These are phyloP conservation scores for Uropetala carovei DNA, from an alignment of 2,888 invertebrate species.

Conservation along the genomic window DNA sequence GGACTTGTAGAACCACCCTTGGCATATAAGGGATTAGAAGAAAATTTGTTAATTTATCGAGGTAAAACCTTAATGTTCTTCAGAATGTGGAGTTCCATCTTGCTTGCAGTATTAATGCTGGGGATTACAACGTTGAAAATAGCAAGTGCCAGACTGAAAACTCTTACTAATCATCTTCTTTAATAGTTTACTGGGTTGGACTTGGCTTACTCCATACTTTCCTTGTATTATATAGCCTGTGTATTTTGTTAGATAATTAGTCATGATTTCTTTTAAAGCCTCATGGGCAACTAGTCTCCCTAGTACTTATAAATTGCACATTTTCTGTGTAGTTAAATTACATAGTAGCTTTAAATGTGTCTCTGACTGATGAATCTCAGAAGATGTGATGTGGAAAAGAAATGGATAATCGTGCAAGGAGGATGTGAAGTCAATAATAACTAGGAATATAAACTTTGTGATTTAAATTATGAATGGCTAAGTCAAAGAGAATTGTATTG, in stretches of 20 bases:
- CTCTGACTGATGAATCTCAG: slow-evolving; percentile 49
- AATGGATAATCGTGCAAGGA: neutral
- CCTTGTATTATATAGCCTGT: slow-evolving; percentile 13
- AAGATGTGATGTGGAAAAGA: slow-evolving; percentile 31
- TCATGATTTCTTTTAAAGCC: slow-evolving; percentile 45
- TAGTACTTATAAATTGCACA: slow-evolving; percentile 45
- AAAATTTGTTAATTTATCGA: neutral
- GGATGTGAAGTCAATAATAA: neutral
- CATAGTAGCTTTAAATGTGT: slow-evolving; percentile 21
- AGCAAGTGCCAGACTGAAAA: neutral
- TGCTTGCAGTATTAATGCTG: slow-evolving; percentile 1
- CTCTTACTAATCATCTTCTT: neutral
- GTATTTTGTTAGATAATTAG: slow-evolving; percentile 23
- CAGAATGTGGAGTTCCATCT: neutral
- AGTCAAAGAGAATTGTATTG: neutral
- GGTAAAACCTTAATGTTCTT: slow-evolving; percentile 4
- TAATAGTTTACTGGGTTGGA: neutral
- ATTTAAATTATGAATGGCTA: neutral
- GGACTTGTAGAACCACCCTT: slow-evolving; percentile 51
- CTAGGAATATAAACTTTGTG: neutral
- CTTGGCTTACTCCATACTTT: neutral
- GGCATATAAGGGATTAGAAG: slow-evolving; percentile 38
- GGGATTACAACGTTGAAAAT: neutral
- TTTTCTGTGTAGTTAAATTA: slow-evolving; percentile 44
- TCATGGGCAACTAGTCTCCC: slow-evolving; percentile 49